Evolutionary conservation across 2,113 vertebrate species (phyloP).

Genomic region (Neoarius graeffei): DNA sequence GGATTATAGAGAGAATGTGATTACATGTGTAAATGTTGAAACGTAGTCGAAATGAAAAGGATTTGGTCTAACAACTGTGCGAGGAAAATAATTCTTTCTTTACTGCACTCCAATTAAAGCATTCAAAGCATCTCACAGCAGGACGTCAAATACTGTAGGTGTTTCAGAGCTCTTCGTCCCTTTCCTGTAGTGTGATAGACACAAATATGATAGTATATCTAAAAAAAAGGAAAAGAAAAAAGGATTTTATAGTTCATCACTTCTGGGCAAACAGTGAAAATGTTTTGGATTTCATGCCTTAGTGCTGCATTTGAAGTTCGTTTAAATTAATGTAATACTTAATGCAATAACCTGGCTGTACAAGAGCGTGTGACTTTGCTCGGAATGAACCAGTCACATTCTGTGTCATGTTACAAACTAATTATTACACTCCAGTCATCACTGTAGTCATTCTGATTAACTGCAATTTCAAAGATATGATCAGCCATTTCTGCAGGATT

Average conservation of each 20-base stretch:
- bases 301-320: not conserved
- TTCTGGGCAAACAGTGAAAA: not conserved
- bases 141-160: not conserved
- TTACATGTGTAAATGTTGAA: not conserved
- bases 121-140: not conserved
- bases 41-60: not conserved
- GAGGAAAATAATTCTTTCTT: not conserved
- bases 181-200: not conserved
- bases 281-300: too few relatives aligned
- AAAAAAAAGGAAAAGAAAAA: too few relatives aligned
- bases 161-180: not conserved
- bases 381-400: not conserved
- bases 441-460: not conserved
- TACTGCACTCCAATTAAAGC: not conserved
- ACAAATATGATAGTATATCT: not conserved
- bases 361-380: not conserved
- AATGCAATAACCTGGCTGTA: not conserved
- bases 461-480: not conserved
- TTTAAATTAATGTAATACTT: not conserved
- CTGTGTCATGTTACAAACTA: not conserved
- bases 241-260: not conserved
- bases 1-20: not conserved
- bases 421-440: not conserved
- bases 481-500: not conserved
- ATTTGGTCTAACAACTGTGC: conserved; percentile 10